Conservation (phyloP, 2,113 vertebrate species). For the Hylia prasina region DNA sequence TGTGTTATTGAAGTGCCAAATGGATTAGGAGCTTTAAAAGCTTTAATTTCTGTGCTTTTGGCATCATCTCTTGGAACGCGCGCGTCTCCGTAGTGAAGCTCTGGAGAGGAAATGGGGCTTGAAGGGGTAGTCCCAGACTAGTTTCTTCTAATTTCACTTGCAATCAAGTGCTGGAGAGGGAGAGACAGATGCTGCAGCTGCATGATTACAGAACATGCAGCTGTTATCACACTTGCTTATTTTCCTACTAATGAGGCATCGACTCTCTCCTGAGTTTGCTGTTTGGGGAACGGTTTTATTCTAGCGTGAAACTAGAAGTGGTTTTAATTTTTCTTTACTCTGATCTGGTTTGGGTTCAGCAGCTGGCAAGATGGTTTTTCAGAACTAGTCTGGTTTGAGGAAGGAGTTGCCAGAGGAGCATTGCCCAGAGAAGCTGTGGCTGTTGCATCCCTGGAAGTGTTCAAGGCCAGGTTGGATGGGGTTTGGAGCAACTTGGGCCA, state of each 20-base stretch:
- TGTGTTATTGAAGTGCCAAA: background rate
- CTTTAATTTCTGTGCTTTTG: constrained; percentile 10
- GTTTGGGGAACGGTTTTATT: background rate
- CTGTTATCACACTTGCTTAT: constrained; percentile 51
- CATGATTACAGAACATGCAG: constrained; percentile 42
- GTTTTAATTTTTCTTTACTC: background rate
- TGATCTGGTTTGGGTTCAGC: background rate
- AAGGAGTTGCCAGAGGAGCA: background rate
- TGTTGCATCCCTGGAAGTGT: background rate
- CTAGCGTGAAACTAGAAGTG: background rate
- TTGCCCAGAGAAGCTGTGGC: background rate
- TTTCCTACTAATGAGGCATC: constrained; percentile 44
- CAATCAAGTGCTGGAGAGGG: constrained; percentile 8
- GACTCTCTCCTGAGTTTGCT: constrained; percentile 33
- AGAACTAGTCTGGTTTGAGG: background rate
- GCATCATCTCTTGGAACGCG: background rate
- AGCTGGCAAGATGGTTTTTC: background rate
- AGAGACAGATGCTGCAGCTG: constrained; percentile 64
- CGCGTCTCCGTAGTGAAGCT: background rate
- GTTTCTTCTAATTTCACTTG: constrained; percentile 41
- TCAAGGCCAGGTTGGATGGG: background rate
- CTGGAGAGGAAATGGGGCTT: constrained; percentile 25
- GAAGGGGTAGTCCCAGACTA: constrained; percentile 24
- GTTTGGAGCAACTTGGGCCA: background rate
- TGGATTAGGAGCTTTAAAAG: constrained; percentile 10